A percentile compares a stretch with the other conserved stretches of the same genome.
Conservation (phyloP, 2,888 invertebrate species). For the Mongoloraphidia duomilia region DNA sequence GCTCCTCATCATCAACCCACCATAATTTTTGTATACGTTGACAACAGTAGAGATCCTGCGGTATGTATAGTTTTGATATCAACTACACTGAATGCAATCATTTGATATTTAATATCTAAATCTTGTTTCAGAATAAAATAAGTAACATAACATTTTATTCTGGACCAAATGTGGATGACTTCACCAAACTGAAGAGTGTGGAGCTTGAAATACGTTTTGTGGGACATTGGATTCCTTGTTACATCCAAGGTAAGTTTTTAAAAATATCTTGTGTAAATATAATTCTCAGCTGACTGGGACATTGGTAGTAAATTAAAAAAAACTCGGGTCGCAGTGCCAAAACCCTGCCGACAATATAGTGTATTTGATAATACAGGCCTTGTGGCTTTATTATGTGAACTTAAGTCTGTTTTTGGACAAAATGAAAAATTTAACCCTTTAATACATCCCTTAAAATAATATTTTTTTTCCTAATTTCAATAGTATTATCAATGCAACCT, state of each 20-base stretch:
- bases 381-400: too few relatives aligned
- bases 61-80: conserved; percentile 35
- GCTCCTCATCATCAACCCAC: conserved; percentile 49
- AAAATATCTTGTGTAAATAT: background rate
- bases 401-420: too few relatives aligned
- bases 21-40: conserved; percentile 78
- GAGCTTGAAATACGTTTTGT: conserved; percentile 64
- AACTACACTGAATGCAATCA: too few relatives aligned
- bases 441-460: too few relatives aligned
- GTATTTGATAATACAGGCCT: too few relatives aligned
- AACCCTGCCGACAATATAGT: too few relatives aligned
- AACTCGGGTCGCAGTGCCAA: too few relatives aligned
- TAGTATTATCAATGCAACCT: too few relatives aligned
- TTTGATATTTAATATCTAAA: too few relatives aligned
- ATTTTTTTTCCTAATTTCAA: too few relatives aligned
- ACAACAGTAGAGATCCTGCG: conserved; percentile 84
- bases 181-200: conserved; percentile 62
- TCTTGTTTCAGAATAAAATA: conserved; percentile 66
- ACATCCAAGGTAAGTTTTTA: conserved; percentile 45
- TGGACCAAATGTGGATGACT: conserved; percentile 68
- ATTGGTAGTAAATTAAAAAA: conserved; percentile 1
- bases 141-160: conserved; percentile 71
- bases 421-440: too few relatives aligned
- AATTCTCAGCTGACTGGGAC: background rate
- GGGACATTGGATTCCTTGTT: conserved; percentile 87